These are phyloP conservation scores for Globicephala melas DNA, from an alignment of 2,113 vertebrate species.

Conservation along the genomic window DNA sequence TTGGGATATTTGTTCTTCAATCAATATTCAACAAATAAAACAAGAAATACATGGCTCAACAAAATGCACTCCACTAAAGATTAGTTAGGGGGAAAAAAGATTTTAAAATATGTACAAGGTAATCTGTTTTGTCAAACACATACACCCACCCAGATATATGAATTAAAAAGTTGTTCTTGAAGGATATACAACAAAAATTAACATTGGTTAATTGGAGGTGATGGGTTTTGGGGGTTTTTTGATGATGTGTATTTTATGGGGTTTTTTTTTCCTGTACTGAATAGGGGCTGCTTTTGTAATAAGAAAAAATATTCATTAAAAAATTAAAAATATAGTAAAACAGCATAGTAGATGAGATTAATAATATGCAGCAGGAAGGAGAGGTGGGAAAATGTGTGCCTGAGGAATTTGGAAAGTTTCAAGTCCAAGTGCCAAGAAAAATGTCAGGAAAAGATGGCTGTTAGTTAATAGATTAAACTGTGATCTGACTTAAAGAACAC, in stretches of 20 bases:
- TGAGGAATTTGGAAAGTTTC: neutral
- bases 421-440: neutral
- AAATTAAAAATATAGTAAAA: neutral
- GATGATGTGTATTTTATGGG: neutral
- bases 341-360: neutral
- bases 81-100: neutral
- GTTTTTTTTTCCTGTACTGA: neutral
- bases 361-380: neutral
- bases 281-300: conserved; percentile 20
- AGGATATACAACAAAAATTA: neutral
- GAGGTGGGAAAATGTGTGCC: neutral
- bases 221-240: neutral
- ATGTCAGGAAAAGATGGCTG: neutral
- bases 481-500: neutral
- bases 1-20: neutral
- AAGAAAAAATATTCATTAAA: conserved; percentile 15
- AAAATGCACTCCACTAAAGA: neutral
- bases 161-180: neutral
- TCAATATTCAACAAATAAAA: neutral
- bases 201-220: neutral
- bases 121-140: neutral
- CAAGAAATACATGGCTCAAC: neutral
- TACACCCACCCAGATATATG: neutral
- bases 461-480: neutral
- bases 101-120: neutral